phyloP scores from a whole-genome alignment of 2,797 vertebrate species.

The Poecilia wingei region DNA sequence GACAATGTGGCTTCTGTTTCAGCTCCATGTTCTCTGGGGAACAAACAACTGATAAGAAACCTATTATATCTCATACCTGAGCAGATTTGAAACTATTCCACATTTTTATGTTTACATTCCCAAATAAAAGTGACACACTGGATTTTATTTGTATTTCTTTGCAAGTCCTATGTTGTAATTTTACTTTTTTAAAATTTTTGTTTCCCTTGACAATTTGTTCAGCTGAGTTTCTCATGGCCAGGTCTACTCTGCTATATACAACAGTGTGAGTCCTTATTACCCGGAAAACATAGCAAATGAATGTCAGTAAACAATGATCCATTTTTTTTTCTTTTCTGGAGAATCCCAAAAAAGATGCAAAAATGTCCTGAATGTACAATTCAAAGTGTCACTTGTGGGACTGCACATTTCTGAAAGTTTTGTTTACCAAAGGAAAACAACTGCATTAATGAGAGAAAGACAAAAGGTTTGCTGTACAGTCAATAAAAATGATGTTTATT shows the following conservation, averaged over 20 bases:
- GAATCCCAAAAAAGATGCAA: slow-evolving; percentile 75
- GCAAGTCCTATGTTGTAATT: slow-evolving; percentile 51
- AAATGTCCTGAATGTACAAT: slow-evolving; percentile 84
- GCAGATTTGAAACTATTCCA: slow-evolving; percentile 50
- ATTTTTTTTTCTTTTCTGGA: slow-evolving; percentile 65
- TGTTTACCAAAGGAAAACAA: slow-evolving; percentile 87
- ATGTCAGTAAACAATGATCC: slow-evolving; percentile 73
- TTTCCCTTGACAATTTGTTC: slow-evolving; percentile 51
- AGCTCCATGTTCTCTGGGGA: slow-evolving; percentile 71
- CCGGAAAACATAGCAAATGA: slow-evolving; percentile 71
- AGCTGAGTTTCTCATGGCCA: slow-evolving; percentile 49
- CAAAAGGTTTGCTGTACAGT: slow-evolving; percentile 85
- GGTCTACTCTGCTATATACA: slow-evolving; percentile 45
- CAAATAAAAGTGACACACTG: slow-evolving; percentile 81
- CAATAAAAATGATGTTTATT: slow-evolving; percentile 83
- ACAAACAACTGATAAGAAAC: slow-evolving; percentile 60
- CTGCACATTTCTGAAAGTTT: slow-evolving; percentile 85
- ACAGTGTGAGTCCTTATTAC: slow-evolving; percentile 34
- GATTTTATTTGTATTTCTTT: slow-evolving; percentile 66
- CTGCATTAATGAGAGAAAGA: slow-evolving; percentile 76
- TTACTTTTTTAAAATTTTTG: slow-evolving; percentile 14
- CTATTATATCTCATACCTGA: slow-evolving; percentile 44
- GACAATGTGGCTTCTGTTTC: slow-evolving; percentile 83
- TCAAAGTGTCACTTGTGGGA: slow-evolving; percentile 80
- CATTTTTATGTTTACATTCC: slow-evolving; percentile 84